A percentile compares a stretch with the other conserved stretches of the same genome.
phyloP scores from a whole-genome alignment of 2,888 invertebrate genomes.

The Rhogogaster chlorosoma region DNA sequence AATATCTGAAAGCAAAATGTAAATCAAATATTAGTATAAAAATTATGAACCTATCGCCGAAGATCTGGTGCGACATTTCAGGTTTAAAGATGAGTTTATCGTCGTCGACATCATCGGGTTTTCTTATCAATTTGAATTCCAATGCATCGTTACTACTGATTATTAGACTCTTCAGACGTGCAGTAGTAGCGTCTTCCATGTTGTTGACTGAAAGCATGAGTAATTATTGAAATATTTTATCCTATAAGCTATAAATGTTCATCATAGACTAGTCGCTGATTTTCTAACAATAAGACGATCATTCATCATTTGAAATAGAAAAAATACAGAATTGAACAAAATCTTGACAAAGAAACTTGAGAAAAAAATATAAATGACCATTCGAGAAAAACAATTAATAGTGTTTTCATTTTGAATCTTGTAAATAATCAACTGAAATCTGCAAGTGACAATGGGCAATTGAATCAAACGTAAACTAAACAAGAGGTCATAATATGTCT shows the following conservation, averaged over 20 bases:
- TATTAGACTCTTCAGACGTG: slow-evolving; percentile 75
- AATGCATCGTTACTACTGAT: slow-evolving; percentile 78
- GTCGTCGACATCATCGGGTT: slow-evolving; percentile 84
- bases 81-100: slow-evolving; percentile 85
- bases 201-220: not conserved
- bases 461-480: not conserved
- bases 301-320: not conserved
- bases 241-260: not conserved
- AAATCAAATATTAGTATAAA: not conserved
- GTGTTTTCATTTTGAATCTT: not conserved
- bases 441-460: not conserved
- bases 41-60: slow-evolving; percentile 85
- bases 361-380: not conserved
- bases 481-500: not conserved
- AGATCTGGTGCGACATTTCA: slow-evolving; percentile 96
- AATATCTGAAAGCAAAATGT: not conserved
- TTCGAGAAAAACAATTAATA: not conserved
- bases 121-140: slow-evolving; percentile 81
- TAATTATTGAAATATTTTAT: not conserved
- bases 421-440: not conserved
- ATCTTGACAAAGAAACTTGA: not conserved
- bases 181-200: slow-evolving; percentile 71
- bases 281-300: not conserved
- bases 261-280: not conserved
- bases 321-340: not conserved